phyloP scores from a whole-genome alignment of 2,888 invertebrate genomes.

The Dugesia japonica region DNA sequence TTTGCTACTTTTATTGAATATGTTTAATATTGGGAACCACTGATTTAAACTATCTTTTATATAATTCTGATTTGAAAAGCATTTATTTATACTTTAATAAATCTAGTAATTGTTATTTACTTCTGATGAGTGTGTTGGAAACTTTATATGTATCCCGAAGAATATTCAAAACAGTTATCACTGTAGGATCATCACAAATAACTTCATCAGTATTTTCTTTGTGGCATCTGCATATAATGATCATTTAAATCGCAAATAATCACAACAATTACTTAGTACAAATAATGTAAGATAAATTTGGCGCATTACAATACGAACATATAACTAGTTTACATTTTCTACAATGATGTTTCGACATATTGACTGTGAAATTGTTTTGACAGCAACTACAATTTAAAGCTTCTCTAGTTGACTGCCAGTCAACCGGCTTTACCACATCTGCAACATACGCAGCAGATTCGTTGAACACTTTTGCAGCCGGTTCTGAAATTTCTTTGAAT shows the following conservation, averaged over 20 bases:
- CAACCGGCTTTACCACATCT: not conserved
- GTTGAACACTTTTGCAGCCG: not conserved
- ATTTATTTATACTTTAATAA: no score
- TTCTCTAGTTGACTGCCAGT: not conserved
- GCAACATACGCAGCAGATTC: not conserved
- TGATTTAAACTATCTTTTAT: no score
- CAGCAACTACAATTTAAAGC: not conserved
- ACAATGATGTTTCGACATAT: not conserved
- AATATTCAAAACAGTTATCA: not conserved
- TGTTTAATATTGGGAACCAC: no score
- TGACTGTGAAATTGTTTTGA: not conserved
- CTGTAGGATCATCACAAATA: not conserved
- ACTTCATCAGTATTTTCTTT: not conserved
- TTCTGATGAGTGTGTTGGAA: not conserved
- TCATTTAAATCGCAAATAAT: not conserved
- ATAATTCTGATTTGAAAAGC: no score
- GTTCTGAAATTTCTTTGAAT: not conserved
- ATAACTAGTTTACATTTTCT: not conserved
- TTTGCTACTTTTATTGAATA: no score
- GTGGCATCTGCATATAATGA: not conserved
- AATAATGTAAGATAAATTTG: not conserved
- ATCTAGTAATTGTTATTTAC: no score
- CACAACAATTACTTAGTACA: not conserved
- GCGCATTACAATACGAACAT: not conserved
- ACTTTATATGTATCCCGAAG: not conserved